phyloP scores from a whole-genome alignment of 2,113 vertebrate genomes.

The Austrofundulus limnaeus region DNA sequence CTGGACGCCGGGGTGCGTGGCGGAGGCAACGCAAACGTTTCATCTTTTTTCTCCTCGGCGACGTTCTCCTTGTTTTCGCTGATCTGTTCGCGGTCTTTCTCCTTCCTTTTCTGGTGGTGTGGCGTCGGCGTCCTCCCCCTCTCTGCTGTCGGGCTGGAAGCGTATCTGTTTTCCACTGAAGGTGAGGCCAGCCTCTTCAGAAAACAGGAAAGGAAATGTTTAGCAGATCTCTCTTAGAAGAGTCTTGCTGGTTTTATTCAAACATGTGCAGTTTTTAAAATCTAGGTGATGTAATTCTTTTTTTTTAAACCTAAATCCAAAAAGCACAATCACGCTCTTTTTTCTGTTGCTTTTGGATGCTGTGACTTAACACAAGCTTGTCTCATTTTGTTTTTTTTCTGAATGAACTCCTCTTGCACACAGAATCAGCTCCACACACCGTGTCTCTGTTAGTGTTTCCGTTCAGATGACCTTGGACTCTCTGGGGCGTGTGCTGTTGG shows the following conservation, averaged over 20 bases:
- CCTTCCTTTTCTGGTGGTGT: conserved; percentile 52
- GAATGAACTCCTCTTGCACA: not conserved
- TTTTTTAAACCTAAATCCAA: no score
- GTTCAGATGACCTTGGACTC: conserved; percentile 50
- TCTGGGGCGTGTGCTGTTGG: conserved; percentile 33
- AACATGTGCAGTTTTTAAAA: no score
- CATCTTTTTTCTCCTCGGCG: conserved; percentile 58
- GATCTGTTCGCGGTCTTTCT: conserved; percentile 51
- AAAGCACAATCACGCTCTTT: no score
- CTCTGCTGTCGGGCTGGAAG: conserved; percentile 37
- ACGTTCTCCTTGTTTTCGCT: conserved; percentile 86
- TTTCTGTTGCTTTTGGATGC: no score
- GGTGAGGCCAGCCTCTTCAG: conserved; percentile 54
- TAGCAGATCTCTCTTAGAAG: not conserved
- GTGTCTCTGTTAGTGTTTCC: conserved; percentile 24
- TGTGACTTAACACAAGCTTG: not conserved
- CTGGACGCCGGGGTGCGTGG: conserved; percentile 76
- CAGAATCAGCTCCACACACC: conserved; percentile 31
- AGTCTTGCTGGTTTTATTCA: no score
- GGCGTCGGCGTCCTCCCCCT: conserved; percentile 25
- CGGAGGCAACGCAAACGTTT: conserved; percentile 78
- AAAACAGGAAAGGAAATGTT: not conserved
- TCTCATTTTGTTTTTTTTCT: not conserved
- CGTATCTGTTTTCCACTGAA: conserved; percentile 45
- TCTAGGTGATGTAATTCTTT: no score